These are phyloP conservation scores for Linnaemya tessellans DNA, from an alignment of 2,888 invertebrate species.

Conservation along the genomic window DNA sequence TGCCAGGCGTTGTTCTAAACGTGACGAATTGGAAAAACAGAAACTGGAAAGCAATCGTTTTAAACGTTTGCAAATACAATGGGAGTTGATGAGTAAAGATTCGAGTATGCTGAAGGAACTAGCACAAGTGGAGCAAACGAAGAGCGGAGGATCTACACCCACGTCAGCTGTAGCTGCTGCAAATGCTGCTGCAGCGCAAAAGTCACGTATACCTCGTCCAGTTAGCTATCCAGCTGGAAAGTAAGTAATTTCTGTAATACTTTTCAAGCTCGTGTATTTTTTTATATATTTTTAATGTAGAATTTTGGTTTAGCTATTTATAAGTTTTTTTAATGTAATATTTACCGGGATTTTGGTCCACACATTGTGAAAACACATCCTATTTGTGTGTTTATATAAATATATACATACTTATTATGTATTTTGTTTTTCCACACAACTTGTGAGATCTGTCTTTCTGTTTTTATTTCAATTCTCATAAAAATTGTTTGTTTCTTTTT, in stretches of 20 bases:
- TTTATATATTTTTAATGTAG: conserved; percentile 14
- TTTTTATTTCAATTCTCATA: conserved; percentile 39
- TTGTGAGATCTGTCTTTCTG: conserved; percentile 23
- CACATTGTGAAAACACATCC: neutral
- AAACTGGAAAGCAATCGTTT: conserved; percentile 83
- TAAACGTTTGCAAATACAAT: conserved; percentile 83
- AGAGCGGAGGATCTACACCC: conserved; percentile 83
- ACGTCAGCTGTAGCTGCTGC: conserved; percentile 78
- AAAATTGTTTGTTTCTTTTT: conserved; percentile 66
- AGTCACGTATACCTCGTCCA: conserved; percentile 83
- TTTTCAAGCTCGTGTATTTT: neutral
- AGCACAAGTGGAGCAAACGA: conserved; percentile 81
- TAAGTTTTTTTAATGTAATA: neutral
- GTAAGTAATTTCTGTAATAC: conserved; percentile 77
- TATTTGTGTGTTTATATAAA: neutral
- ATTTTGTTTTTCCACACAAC: conserved; percentile 14
- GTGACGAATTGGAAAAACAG: conserved; percentile 80
- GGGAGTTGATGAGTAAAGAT: conserved; percentile 83
- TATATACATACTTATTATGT: neutral
- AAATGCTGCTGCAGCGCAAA: conserved; percentile 77
- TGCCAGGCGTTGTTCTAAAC: conserved; percentile 73
- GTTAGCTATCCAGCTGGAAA: conserved; percentile 83
- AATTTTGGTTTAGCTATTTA: neutral
- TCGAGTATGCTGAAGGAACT: conserved; percentile 82
- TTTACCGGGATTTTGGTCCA: neutral